phyloP scores from a whole-genome alignment of 2,797 vertebrate species.

The Pseudochaenichthys georgianus region DNA sequence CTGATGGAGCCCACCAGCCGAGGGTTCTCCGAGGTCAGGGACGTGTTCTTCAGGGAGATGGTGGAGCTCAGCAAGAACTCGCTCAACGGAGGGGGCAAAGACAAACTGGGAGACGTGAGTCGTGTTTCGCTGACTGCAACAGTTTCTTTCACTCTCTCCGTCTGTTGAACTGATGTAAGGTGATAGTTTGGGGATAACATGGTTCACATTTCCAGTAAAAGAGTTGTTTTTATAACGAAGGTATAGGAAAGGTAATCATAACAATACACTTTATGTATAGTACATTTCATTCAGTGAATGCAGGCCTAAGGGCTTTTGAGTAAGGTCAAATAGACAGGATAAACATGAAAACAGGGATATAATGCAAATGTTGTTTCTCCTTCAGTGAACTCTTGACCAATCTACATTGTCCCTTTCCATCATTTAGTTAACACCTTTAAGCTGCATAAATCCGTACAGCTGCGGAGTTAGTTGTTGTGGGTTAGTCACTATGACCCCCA shows the following conservation, averaged over 20 bases:
- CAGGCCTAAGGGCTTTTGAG: no score
- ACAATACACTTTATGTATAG: no score
- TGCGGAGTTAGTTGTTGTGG: background rate
- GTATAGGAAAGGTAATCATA: no score
- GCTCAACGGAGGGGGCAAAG: constrained; percentile 87
- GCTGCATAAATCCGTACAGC: background rate
- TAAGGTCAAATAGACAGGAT: no score
- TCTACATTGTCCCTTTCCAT: background rate
- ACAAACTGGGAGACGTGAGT: constrained; percentile 91
- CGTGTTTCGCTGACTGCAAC: no score
- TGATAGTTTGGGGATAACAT: background rate
- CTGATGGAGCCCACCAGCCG: constrained; percentile 96
- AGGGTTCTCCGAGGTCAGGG: constrained; percentile 93
- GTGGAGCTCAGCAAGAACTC: constrained; percentile 95
- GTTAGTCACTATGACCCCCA: background rate
- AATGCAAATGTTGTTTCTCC: no score
- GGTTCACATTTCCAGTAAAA: background rate
- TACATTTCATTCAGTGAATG: no score
- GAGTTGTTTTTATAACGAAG: background rate
- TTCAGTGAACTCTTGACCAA: no score
- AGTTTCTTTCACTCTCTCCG: background rate
- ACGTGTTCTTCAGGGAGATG: constrained; percentile 93
- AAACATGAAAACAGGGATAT: no score
- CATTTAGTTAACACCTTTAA: background rate
- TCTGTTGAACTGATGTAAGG: background rate